Evolutionary conservation across 1,140 invertebrate species (phyloP).

Genomic region (Drosophila repleta): DNA sequence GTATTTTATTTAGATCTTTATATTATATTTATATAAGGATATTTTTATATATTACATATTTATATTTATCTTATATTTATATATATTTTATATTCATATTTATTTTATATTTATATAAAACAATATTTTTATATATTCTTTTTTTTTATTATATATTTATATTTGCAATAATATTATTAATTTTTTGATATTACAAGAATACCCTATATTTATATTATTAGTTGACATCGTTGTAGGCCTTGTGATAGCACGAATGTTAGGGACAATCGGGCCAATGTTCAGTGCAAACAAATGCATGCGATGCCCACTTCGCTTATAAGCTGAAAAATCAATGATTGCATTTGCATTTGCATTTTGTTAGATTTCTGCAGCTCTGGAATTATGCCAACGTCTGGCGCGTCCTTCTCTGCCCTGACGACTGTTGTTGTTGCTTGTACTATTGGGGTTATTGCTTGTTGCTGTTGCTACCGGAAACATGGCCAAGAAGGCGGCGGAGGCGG

Average conservation of each 20-base stretch:
- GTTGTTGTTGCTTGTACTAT: constrained; percentile 6
- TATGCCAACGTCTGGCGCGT: constrained; percentile 67
- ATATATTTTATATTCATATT: too few species aligned
- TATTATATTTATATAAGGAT: too few species aligned
- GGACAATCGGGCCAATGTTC: constrained; percentile 19
- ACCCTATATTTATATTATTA: neutral
- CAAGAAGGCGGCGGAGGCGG: constrained; percentile 7
- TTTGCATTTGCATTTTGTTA: constrained; percentile 79
- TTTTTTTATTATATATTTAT: neutral
- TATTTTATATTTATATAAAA: too few species aligned
- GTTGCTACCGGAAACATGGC: constrained; percentile 41
- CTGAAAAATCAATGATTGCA: constrained; percentile 80
- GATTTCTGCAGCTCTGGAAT: constrained; percentile 68
- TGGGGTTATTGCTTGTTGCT: constrained; percentile 35
- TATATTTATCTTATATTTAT: too few species aligned
- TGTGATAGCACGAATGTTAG: neutral
- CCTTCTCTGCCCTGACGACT: constrained; percentile 8
- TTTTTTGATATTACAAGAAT: neutral
- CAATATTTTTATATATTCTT: neutral
- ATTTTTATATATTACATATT: too few species aligned
- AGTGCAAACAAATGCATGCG: constrained; percentile 49
- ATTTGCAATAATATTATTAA: too few species aligned
- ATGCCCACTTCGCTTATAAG: constrained; percentile 70
- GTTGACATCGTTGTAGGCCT: neutral
- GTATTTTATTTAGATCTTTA: too few species aligned